Evolutionary conservation across 2,888 invertebrate genomes (phyloP).

Genomic region (Pachliopta kotzebuea): DNA sequence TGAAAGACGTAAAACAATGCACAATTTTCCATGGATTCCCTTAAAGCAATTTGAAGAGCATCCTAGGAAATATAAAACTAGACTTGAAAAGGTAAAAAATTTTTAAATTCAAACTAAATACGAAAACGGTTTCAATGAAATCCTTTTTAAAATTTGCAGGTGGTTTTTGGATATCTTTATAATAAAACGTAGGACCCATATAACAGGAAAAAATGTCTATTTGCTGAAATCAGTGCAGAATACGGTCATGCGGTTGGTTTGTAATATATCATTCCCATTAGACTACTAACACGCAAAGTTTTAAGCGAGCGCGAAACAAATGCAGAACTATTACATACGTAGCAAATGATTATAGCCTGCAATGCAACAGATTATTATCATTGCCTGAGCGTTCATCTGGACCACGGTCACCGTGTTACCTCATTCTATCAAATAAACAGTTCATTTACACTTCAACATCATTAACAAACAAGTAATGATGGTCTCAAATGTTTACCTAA

Average conservation of each 20-base stretch:
- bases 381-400: slow-evolving; percentile 38
- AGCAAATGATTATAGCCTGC: slow-evolving; percentile 12
- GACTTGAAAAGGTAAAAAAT: too few relatives aligned
- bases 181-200: too few relatives aligned
- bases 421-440: slow-evolving; percentile 33
- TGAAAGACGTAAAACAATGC: not conserved
- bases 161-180: too few relatives aligned
- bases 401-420: slow-evolving; percentile 57
- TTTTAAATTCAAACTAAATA: too few relatives aligned
- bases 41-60: too few relatives aligned
- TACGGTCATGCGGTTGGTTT: not conserved
- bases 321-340: slow-evolving; percentile 17
- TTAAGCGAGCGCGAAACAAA: slow-evolving; percentile 22
- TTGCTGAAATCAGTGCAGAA: not conserved
- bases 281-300: slow-evolving; percentile 10
- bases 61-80: too few relatives aligned
- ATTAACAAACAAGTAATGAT: not conserved
- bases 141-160: not conserved
- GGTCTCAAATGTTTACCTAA: not conserved
- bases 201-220: too few relatives aligned
- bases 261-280: slow-evolving; percentile 8
- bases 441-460: slow-evolving; percentile 14
- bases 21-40: not conserved
- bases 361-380: slow-evolving; percentile 14
- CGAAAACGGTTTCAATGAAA: not conserved